Evolutionary conservation across 2,797 vertebrate genomes (phyloP).

Genomic region (Meda fulgida): DNA sequence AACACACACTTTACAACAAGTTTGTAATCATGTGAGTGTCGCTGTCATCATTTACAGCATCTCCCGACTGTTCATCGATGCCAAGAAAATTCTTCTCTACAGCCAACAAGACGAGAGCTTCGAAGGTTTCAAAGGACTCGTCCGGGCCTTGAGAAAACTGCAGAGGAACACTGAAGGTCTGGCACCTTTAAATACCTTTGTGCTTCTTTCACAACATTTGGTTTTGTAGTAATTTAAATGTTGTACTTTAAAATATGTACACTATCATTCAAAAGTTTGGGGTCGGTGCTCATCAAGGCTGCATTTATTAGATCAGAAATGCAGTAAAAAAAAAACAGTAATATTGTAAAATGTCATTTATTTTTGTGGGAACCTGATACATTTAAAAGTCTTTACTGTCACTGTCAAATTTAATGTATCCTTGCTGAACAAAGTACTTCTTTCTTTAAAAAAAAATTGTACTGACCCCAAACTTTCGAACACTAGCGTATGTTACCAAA

Average conservation of each 20-base stretch:
- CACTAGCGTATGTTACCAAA: neutral
- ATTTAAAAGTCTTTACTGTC: neutral
- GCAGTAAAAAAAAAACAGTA: neutral
- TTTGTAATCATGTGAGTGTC: neutral
- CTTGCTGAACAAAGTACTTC: neutral
- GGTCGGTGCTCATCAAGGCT: neutral
- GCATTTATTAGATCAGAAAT: neutral
- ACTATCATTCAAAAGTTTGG: neutral
- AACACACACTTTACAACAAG: neutral
- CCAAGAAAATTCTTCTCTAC: conserved; percentile 90
- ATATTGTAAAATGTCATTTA: neutral
- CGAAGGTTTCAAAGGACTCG: conserved; percentile 85
- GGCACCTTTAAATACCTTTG: neutral
- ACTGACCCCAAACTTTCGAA: neutral
- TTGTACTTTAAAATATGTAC: neutral
- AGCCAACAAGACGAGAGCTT: conserved; percentile 90
- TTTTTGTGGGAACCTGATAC: neutral
- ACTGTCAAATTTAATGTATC: no score
- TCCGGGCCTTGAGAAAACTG: conserved; percentile 82
- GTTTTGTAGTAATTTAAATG: neutral
- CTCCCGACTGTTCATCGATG: conserved; percentile 90
- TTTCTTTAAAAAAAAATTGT: neutral
- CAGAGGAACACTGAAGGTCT: conserved; percentile 84
- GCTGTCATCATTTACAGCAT: conserved; percentile 76
- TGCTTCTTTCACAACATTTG: neutral